phyloP scores from a whole-genome alignment of 2,888 invertebrate genomes.

The Tanypteryx hageni region DNA sequence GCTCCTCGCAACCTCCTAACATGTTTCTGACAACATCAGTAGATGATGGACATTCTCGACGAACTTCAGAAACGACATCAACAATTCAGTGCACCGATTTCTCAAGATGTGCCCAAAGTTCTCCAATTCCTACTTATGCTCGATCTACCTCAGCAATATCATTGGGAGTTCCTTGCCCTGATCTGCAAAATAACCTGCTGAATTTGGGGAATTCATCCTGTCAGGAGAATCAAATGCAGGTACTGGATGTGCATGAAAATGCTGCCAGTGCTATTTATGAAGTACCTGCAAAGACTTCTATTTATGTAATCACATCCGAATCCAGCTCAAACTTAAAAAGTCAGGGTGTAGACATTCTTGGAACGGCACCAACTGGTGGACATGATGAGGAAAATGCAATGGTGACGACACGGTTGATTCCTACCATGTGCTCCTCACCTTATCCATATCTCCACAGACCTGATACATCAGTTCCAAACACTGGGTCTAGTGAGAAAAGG shows the following conservation, averaged over 20 bases:
- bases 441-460: not conserved
- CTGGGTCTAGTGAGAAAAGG: not conserved
- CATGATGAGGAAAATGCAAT: not conserved
- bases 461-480: not conserved
- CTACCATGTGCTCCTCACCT: not conserved
- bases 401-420: not conserved
- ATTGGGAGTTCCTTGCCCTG: not conserved
- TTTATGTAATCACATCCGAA: conserved; percentile 34
- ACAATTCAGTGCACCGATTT: not conserved
- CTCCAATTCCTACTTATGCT: not conserved
- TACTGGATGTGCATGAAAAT: not conserved
- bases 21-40: conserved; percentile 78
- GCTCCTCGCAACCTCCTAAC: conserved; percentile 90
- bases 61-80: conserved; percentile 34
- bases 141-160: conserved; percentile 39
- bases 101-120: not conserved
- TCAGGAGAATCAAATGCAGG: not conserved
- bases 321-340: conserved; percentile 33
- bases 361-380: not conserved
- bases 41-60: conserved; percentile 16
- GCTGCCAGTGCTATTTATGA: not conserved
- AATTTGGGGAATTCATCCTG: not conserved
- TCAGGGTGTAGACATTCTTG: not conserved
- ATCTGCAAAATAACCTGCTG: not conserved
- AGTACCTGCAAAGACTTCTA: not conserved